Evolutionary conservation across 2,888 invertebrate species (phyloP).

Genomic region (Ormyrus nitidulus): DNA sequence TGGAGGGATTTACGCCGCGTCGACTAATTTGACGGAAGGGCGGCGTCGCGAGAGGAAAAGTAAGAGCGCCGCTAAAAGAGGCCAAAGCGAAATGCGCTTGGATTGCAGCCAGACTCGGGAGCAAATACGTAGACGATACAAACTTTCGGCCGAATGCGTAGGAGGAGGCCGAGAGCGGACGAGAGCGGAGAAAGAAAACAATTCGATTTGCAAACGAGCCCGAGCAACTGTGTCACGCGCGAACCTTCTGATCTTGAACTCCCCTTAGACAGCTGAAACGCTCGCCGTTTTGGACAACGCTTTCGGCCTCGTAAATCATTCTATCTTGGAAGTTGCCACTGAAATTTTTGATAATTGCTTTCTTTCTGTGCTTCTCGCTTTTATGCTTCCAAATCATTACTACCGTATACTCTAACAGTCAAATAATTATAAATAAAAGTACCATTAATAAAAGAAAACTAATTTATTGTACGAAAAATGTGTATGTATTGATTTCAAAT

Average conservation of each 20-base stretch:
- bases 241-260: conserved; percentile 52
- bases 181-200: conserved; percentile 16
- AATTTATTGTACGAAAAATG: no score
- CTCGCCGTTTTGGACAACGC: background rate
- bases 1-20: conserved; percentile 59
- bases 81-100: background rate
- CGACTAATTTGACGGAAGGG: conserved; percentile 52
- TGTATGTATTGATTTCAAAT: no score
- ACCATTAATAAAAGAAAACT: no score
- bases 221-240: conserved; percentile 38
- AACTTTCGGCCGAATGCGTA: conserved; percentile 16
- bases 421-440: no score
- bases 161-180: background rate
- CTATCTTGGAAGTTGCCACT: background rate
- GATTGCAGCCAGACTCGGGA: background rate
- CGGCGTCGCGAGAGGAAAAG: background rate
- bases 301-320: conserved; percentile 23
- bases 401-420: no score
- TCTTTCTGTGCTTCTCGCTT: no score
- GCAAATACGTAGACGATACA: conserved; percentile 2
- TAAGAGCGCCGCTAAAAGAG: conserved; percentile 1
- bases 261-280: background rate
- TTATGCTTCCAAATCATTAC: no score
- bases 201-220: conserved; percentile 20
- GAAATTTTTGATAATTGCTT: no score